A percentile compares a stretch with the other conserved stretches of the same genome.
These are phyloP conservation scores for Hirundo rustica DNA, from an alignment of 2,797 vertebrate species.

Conservation along the genomic window DNA sequence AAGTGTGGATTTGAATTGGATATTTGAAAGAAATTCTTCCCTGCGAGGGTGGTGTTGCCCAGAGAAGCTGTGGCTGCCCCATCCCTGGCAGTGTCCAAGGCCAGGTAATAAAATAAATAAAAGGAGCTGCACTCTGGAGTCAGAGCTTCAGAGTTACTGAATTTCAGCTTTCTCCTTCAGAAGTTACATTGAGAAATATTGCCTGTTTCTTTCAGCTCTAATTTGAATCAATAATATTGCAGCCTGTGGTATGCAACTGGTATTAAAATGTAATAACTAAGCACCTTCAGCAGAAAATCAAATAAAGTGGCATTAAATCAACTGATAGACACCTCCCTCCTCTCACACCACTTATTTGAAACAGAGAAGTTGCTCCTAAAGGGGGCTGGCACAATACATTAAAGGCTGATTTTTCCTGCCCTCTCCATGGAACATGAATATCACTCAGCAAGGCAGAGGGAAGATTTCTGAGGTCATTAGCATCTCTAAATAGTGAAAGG, in stretches of 20 bases:
- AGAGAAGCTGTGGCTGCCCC: background rate
- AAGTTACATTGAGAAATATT: background rate
- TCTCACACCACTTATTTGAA: background rate
- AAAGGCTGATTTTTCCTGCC: background rate
- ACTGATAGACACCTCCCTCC: background rate
- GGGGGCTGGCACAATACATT: background rate
- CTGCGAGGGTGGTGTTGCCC: accelerated
- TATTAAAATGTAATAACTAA: background rate
- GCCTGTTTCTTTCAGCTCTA: background rate
- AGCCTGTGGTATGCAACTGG: background rate
- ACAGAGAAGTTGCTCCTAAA: background rate
- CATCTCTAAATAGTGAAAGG: background rate
- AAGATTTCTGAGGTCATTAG: background rate
- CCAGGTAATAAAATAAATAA: background rate
- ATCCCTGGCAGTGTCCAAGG: background rate
- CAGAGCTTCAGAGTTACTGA: background rate
- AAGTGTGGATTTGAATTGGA: background rate
- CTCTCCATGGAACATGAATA: background rate
- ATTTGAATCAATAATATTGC: background rate
- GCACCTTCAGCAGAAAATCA: background rate
- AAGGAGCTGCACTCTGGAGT: background rate
- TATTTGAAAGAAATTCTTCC: background rate
- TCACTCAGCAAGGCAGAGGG: background rate
- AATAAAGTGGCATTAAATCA: background rate
- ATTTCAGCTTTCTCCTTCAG: background rate